phyloP scores from a whole-genome alignment of 2,888 invertebrate species.

The Pristionchus japonicus region DNA sequence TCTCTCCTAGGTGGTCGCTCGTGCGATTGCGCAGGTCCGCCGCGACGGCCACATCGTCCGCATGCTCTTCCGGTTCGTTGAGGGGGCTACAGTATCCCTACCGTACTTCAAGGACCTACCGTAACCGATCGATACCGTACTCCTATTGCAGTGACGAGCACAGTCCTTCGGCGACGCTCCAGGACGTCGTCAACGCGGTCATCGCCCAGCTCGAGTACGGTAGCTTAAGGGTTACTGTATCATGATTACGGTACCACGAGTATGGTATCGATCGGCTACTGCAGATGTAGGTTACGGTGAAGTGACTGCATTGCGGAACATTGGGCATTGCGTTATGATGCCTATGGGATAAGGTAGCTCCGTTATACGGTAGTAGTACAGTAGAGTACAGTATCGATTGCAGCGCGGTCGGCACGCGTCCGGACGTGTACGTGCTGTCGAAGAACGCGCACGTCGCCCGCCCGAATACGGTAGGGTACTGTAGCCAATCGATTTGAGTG shows the following conservation, averaged over 20 bases:
- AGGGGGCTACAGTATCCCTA: background rate
- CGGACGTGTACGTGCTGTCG: conserved; percentile 27
- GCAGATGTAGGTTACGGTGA: background rate
- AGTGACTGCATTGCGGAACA: no score
- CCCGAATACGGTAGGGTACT: conserved; percentile 29
- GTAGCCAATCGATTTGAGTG: no score
- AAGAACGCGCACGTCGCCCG: background rate
- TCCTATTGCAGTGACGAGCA: conserved; percentile 17
- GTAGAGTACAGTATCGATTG: background rate
- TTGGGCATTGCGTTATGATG: background rate
- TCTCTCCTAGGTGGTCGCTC: conserved; percentile 25
- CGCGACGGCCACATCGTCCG: conserved; percentile 22
- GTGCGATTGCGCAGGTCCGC: conserved; percentile 17
- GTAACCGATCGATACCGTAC: background rate
- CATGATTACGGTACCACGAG: background rate
- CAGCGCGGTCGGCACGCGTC: conserved; percentile 16
- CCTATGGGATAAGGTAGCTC: background rate
- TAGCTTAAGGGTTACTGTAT: background rate
- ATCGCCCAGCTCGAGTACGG: conserved; percentile 36
- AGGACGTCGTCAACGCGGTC: conserved; percentile 1
- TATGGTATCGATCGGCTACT: background rate
- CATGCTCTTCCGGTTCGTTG: conserved; percentile 15
- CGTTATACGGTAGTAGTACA: background rate
- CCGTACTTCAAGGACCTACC: background rate
- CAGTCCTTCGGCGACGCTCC: background rate